Evolutionary conservation across 2,888 invertebrate genomes (phyloP).

Genomic region (Drosophila hamatofila): DNA sequence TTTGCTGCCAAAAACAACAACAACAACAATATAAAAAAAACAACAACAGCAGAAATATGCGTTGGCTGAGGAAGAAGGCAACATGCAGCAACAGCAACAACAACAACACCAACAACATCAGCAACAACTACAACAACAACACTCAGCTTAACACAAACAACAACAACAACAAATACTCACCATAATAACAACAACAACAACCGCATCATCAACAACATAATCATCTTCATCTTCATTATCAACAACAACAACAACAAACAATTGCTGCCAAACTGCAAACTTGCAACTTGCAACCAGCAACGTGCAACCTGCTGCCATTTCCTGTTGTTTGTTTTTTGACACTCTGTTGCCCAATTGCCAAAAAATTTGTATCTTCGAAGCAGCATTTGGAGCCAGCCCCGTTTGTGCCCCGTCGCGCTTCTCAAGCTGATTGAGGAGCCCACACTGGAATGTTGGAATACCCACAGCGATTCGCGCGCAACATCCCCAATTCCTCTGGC

Average conservation of each 20-base stretch:
- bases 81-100: conserved; percentile 45
- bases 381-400: conserved; percentile 21
- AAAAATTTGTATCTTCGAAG: conserved; percentile 30
- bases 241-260: conserved; percentile 11
- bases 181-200: conserved; percentile 15
- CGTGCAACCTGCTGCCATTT: conserved; percentile 10
- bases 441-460: conserved; percentile 85
- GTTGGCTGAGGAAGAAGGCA: conserved; percentile 49
- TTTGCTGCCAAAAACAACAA: conserved; percentile 41
- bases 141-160: conserved; percentile 24
- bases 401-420: conserved; percentile 42
- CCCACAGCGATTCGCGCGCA: conserved; percentile 89
- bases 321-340: conserved; percentile 21
- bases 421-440: conserved; percentile 61
- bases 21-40: conserved; percentile 28
- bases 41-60: conserved; percentile 46
- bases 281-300: conserved; percentile 5
- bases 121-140: conserved; percentile 10
- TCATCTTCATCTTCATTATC: conserved; percentile 23
- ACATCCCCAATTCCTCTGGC: conserved; percentile 86
- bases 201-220: conserved; percentile 18
- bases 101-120: conserved; percentile 12
- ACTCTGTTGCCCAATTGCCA: conserved; percentile 24
- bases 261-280: conserved; percentile 29
- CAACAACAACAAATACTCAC: conserved; percentile 19